Evolutionary conservation across 92 coral and sea anemone genomes (phyloP).

Genomic region (Epizoanthus illoricatus): DNA sequence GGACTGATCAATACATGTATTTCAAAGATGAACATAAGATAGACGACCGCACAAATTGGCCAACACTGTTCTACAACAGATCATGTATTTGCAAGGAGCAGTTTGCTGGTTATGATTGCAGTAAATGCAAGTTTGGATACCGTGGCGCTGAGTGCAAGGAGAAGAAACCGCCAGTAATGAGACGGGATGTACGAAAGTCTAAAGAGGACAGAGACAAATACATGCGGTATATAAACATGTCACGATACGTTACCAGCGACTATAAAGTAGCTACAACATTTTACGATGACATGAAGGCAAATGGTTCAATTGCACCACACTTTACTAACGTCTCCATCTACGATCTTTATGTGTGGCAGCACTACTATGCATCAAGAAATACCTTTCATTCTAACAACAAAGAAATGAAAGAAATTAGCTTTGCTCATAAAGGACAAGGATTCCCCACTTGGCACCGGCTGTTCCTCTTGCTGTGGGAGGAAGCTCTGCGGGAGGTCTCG

Average conservation of each 20-base stretch:
- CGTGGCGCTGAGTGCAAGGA: constrained; percentile 58
- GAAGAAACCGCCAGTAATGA: constrained; percentile 41
- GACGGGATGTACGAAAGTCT: constrained; percentile 51
- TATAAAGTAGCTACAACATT: constrained; percentile 52
- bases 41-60: constrained; percentile 79
- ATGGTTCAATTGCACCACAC: constrained; percentile 5
- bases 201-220: constrained; percentile 56
- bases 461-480: no score
- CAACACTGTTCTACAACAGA: constrained; percentile 47
- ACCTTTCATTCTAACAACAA: no score
- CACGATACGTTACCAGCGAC: constrained; percentile 44
- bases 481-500: no score
- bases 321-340: no score
- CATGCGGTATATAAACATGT: constrained; percentile 62
- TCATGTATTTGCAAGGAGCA: constrained; percentile 58
- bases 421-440: no score
- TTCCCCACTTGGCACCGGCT: no score
- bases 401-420: no score
- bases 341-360: no score
- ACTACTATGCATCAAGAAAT: no score
- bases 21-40: constrained; percentile 40
- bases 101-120: constrained; percentile 73
- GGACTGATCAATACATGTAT: constrained; percentile 53
- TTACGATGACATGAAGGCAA: constrained; percentile 26
- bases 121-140: constrained; percentile 76